These are phyloP conservation scores for Metallyticus violacea DNA, from an alignment of 2,888 invertebrate species.

Conservation along the genomic window DNA sequence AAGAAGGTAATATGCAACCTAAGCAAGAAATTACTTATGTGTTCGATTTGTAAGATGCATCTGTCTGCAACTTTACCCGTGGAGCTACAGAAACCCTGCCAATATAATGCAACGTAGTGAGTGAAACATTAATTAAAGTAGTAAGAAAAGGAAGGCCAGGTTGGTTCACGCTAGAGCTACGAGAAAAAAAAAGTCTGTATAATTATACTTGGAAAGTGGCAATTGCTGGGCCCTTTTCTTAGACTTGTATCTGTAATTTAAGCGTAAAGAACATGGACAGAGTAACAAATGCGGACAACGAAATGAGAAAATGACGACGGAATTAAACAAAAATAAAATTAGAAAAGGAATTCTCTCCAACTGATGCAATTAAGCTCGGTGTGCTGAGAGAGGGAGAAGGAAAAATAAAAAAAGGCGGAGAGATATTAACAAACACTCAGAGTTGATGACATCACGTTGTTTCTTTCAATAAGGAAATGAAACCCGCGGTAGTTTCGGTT, in stretches of 20 bases:
- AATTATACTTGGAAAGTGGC: conserved; percentile 11
- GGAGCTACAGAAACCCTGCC: not conserved
- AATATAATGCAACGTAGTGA: not conserved
- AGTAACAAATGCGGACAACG: not conserved
- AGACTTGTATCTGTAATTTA: conserved; percentile 16
- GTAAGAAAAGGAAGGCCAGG: not conserved
- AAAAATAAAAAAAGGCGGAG: not conserved
- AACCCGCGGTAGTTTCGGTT: not conserved
- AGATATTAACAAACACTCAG: not conserved
- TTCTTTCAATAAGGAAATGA: not conserved
- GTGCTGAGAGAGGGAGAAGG: not conserved
- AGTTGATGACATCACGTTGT: not conserved
- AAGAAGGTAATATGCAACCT: no score
- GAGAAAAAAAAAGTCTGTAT: not conserved
- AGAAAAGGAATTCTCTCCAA: not conserved
- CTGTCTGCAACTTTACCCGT: not conserved
- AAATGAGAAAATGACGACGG: not conserved
- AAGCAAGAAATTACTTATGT: no score
- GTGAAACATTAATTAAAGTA: conserved; percentile 2
- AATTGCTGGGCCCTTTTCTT: not conserved
- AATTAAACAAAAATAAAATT: conserved; percentile 1
- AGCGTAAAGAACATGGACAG: conserved; percentile 4
- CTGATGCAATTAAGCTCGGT: conserved; percentile 4
- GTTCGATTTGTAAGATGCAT: no score
- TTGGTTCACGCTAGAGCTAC: not conserved